Evolutionary conservation across 2,888 invertebrate genomes (phyloP).

Genomic region (Arrhopalites spinosus): DNA sequence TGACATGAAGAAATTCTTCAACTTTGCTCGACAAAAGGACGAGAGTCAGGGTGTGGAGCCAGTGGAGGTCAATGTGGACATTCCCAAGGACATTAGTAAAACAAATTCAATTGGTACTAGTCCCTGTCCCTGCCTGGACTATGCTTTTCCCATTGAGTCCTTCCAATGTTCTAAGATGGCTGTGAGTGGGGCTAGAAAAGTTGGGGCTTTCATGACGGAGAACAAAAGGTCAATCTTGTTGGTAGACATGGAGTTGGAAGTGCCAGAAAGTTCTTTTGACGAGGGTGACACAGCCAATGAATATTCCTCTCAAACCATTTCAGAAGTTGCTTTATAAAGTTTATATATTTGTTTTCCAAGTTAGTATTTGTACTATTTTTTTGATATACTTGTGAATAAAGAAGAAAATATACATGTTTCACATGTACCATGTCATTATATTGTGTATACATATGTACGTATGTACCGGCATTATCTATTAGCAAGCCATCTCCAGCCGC

Average conservation of each 20-base stretch:
- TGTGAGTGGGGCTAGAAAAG: conserved; percentile 51
- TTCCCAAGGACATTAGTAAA: conserved; percentile 11
- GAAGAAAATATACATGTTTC: no score
- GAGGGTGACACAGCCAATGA: conserved; percentile 36
- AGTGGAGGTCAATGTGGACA: conserved; percentile 18
- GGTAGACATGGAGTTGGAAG: conserved; percentile 52
- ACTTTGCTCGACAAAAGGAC: neutral
- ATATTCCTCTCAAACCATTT: conserved; percentile 26
- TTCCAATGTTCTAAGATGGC: conserved; percentile 42
- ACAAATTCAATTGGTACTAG: neutral
- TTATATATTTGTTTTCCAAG: neutral
- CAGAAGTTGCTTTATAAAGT: conserved; percentile 24
- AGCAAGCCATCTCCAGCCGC: no score
- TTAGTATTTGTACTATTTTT: neutral
- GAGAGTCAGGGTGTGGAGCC: neutral
- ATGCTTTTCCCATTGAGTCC: conserved; percentile 40
- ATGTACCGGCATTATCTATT: no score
- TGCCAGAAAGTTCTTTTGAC: conserved; percentile 44
- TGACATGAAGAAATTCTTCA: conserved; percentile 23
- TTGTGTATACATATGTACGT: no score
- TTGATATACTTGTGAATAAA: no score
- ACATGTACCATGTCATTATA: no score
- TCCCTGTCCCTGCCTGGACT: neutral
- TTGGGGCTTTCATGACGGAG: conserved; percentile 48
- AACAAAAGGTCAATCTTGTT: conserved; percentile 42